Percentiles rank a stretch among this genome's conserved stretches.
These are phyloP conservation scores for Neomorphus geoffroyi DNA, from an alignment of 2,797 vertebrate species.

Conservation along the genomic window DNA sequence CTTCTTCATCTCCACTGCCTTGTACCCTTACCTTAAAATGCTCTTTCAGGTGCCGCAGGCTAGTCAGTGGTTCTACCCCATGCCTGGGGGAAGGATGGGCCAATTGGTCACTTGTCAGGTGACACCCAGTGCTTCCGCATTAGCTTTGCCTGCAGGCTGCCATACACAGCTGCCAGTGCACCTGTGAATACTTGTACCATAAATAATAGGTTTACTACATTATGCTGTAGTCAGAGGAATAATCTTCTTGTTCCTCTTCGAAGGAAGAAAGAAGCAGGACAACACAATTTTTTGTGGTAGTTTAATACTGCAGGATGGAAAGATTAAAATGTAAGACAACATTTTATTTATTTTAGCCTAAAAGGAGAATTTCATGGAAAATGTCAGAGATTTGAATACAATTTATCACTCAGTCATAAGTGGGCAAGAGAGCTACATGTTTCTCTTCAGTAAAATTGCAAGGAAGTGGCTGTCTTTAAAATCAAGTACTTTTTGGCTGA, in stretches of 20 bases:
- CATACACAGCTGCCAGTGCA: fast-evolving
- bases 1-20: neutral
- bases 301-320: neutral
- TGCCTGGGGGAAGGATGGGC: neutral
- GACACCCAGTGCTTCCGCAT: neutral
- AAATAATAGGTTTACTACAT: neutral
- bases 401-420: neutral
- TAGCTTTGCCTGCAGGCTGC: neutral
- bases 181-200: fast-evolving
- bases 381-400: neutral
- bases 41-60: neutral
- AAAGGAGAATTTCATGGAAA: neutral
- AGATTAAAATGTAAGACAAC: neutral
- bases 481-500: neutral
- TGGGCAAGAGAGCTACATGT: neutral
- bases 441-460: neutral
- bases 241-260: neutral
- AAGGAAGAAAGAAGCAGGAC: neutral
- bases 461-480: neutral
- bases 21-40: fast-evolving
- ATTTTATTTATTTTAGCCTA: neutral
- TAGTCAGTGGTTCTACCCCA: neutral
- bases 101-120: neutral
- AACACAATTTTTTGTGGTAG: neutral
- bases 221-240: neutral